Percentiles rank a stretch among this genome's conserved stretches.
These are phyloP conservation scores for Eurystomus glaucurus DNA, from an alignment of 2,797 vertebrate species.

Conservation along the genomic window DNA sequence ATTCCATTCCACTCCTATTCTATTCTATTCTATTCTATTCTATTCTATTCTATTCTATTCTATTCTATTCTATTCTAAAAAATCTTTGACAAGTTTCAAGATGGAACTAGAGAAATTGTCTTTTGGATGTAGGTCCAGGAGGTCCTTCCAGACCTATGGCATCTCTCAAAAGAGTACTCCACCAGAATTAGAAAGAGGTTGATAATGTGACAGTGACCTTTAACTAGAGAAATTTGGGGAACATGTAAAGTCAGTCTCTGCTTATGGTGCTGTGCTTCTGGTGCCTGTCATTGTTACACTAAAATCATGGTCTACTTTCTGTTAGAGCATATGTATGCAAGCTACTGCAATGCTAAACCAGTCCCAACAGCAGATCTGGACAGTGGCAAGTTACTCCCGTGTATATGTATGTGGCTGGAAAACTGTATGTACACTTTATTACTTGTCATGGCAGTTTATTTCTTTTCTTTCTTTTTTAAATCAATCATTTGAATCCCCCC, in stretches of 20 bases:
- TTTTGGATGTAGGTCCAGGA: neutral
- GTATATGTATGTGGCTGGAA: slow-evolving; percentile 9
- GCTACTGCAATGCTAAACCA: neutral
- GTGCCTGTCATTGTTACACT: slow-evolving; percentile 7
- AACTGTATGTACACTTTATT: slow-evolving; percentile 8
- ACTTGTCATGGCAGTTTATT: slow-evolving; percentile 42
- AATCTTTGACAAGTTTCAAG: neutral
- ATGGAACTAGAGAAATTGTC: neutral
- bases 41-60: neutral
- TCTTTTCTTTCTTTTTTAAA: slow-evolving; percentile 62
- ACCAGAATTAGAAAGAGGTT: neutral
- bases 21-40: neutral
- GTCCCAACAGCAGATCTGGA: neutral
- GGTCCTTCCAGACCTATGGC: neutral
- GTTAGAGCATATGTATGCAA: neutral
- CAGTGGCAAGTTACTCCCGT: slow-evolving; percentile 17
- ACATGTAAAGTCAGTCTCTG: neutral
- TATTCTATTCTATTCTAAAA: neutral
- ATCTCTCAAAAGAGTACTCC: neutral
- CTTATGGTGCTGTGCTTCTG: neutral
- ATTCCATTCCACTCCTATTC: neutral
- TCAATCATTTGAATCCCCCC: slow-evolving; percentile 39
- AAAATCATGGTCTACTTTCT: neutral
- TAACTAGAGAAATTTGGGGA: neutral
- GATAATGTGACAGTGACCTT: neutral